Percentiles rank a stretch among this genome's conserved stretches.
Evolutionary conservation across 2,888 invertebrate genomes (phyloP).

Genomic region (Nematopogon swammerdamellus): DNA sequence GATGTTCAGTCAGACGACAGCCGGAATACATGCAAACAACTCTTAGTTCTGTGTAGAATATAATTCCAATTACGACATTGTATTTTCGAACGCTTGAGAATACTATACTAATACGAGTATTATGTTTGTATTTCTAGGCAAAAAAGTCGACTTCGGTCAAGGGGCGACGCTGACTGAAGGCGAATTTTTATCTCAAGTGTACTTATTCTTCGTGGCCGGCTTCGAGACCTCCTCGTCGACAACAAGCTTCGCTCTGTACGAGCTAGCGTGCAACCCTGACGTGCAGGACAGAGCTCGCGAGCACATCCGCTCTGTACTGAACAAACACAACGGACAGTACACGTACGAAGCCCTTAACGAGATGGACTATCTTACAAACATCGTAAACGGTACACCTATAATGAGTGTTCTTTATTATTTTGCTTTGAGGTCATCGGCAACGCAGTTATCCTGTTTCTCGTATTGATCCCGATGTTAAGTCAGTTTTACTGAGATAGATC

Average conservation of each 20-base stretch:
- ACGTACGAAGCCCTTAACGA: not conserved
- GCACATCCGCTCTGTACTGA: slow-evolving; percentile 27
- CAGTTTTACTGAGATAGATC: too few species aligned
- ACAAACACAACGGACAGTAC: not conserved
- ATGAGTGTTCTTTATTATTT: too few species aligned
- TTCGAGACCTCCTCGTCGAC: slow-evolving; percentile 51
- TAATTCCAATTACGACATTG: too few species aligned
- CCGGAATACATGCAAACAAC: too few species aligned
- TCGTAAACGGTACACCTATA: not conserved
- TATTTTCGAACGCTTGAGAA: too few species aligned
- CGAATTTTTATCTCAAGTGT: not conserved
- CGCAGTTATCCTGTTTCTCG: too few species aligned
- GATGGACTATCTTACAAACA: not conserved
- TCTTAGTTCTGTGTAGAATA: too few species aligned
- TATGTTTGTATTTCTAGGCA: too few species aligned
- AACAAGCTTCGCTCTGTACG: slow-evolving; percentile 40
- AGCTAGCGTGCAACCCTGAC: slow-evolving; percentile 37
- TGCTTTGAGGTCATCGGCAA: too few species aligned
- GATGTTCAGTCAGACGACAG: too few species aligned
- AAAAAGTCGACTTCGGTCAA: not conserved
- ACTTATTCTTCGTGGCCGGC: slow-evolving; percentile 26
- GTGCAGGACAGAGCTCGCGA: slow-evolving; percentile 34
- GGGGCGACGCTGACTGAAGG: not conserved
- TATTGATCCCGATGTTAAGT: too few species aligned
- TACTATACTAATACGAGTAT: too few species aligned